Conservation (phyloP, 2,113 vertebrate species). For the Calyptommatus sinebrachiatus region DNA sequence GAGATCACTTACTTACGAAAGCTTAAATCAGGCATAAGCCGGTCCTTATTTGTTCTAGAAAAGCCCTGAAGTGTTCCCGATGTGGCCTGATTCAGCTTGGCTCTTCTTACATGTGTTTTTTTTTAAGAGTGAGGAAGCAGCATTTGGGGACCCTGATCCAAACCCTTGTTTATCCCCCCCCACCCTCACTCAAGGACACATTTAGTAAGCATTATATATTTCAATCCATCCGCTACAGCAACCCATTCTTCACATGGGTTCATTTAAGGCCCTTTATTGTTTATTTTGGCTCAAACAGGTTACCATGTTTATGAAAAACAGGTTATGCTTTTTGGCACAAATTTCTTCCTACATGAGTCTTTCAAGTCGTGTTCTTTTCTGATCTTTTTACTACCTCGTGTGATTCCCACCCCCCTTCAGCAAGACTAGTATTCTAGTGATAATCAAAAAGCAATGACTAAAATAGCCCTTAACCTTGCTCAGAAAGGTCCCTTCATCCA, state of each 20-base stretch:
- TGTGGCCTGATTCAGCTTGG: too few relatives aligned
- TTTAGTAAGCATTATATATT: constrained; percentile 9
- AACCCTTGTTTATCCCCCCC: too few relatives aligned
- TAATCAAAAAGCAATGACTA: neutral
- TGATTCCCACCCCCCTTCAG: constrained; percentile 51
- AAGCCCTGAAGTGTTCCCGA: too few relatives aligned
- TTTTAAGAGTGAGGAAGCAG: too few relatives aligned
- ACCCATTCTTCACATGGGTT: constrained; percentile 63
- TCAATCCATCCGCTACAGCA: constrained; percentile 45
- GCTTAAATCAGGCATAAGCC: too few relatives aligned
- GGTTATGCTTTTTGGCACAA: constrained; percentile 78
- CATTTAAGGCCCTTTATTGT: constrained; percentile 69
- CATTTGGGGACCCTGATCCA: too few relatives aligned
- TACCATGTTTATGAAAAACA: constrained; percentile 78
- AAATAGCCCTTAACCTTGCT: neutral
- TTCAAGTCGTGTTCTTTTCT: constrained; percentile 59
- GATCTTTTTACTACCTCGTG: constrained; percentile 50
- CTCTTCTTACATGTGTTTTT: too few relatives aligned
- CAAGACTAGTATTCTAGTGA: neutral
- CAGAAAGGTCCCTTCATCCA: neutral
- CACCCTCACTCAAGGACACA: constrained; percentile 26
- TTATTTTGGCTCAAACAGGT: constrained; percentile 69
- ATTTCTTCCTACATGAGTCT: constrained; percentile 62
- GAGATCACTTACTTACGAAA: too few relatives aligned
- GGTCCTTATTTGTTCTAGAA: too few relatives aligned